These are phyloP conservation scores for Girardia tigrina DNA, from an alignment of 2,888 invertebrate species.

Conservation along the genomic window DNA sequence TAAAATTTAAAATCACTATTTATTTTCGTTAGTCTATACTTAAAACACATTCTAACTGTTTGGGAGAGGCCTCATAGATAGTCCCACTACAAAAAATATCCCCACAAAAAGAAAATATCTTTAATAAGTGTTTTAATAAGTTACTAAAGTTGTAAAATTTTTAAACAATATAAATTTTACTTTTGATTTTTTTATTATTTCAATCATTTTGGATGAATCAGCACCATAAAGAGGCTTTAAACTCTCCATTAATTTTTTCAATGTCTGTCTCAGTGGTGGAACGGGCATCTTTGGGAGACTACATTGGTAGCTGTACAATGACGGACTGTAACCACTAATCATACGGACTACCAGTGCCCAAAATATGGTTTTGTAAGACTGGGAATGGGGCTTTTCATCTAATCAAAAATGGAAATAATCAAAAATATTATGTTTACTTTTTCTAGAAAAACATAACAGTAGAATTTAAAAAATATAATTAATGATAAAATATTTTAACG, in stretches of 20 bases:
- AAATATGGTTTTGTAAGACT: slow-evolving; percentile 46
- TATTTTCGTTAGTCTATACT: too few relatives aligned
- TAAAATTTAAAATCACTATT: too few relatives aligned
- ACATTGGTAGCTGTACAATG: slow-evolving; percentile 44
- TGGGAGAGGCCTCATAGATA: too few relatives aligned
- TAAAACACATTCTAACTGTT: too few relatives aligned
- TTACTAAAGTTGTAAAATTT: too few relatives aligned
- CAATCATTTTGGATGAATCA: slow-evolving; percentile 43
- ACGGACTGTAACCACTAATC: slow-evolving; percentile 43
- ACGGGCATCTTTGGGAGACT: slow-evolving; percentile 44
- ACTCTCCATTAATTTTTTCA: slow-evolving; percentile 47
- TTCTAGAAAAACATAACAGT: slow-evolving; percentile 35
- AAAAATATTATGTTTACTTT: too few relatives aligned
- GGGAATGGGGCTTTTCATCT: slow-evolving; percentile 51
- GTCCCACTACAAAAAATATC: too few relatives aligned
- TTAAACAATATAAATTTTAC: background rate
- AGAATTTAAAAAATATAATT: background rate
- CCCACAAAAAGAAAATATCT: too few relatives aligned
- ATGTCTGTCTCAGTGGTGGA: slow-evolving; percentile 42
- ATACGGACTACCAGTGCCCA: slow-evolving; percentile 47
- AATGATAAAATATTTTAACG: slow-evolving; percentile 17
- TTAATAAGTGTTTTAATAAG: too few relatives aligned
- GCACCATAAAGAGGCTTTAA: slow-evolving; percentile 50
- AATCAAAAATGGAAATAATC: too few relatives aligned
- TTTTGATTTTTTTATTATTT: slow-evolving; percentile 45